These are phyloP conservation scores for Eriosoma lanigerum DNA, from an alignment of 1,140 invertebrate genomes.

Conservation along the genomic window DNA sequence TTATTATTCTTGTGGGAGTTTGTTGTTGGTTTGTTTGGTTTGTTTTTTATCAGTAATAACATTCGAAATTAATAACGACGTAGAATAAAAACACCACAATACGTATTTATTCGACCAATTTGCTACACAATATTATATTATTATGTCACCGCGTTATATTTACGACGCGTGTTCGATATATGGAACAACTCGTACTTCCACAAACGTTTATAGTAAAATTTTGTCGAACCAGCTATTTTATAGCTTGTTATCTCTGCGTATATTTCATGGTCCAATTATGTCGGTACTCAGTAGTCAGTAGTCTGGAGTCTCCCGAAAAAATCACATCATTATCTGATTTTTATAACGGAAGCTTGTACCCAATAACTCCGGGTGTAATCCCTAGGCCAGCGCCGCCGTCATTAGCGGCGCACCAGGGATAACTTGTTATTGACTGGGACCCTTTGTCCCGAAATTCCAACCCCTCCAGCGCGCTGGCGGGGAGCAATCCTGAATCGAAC, in stretches of 20 bases:
- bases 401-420: slow-evolving; percentile 29
- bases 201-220: slow-evolving; percentile 21
- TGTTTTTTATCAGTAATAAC: too few species aligned
- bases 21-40: too few species aligned
- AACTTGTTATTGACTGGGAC: slow-evolving; percentile 33
- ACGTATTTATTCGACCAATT: too few species aligned
- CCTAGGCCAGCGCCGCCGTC: not conserved
- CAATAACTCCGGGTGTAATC: slow-evolving; percentile 32
- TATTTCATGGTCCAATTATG: slow-evolving; percentile 37
- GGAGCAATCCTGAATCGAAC: not conserved
- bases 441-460: not conserved
- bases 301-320: not conserved
- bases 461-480: not conserved
- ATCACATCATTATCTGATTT: slow-evolving; percentile 40
- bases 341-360: slow-evolving; percentile 31
- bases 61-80: too few species aligned
- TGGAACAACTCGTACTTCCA: too few species aligned
- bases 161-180: too few species aligned
- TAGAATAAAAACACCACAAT: too few species aligned
- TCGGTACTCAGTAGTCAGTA: not conserved
- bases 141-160: too few species aligned
- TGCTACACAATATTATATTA: too few species aligned
- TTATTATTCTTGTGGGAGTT: too few species aligned
- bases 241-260: slow-evolving; percentile 27
- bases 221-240: slow-evolving; percentile 28